Evolutionary conservation across 2,797 vertebrate species (phyloP), one percentile per base, ranked within the genome.

Genomic region (Coluber constrictor): DNA sequence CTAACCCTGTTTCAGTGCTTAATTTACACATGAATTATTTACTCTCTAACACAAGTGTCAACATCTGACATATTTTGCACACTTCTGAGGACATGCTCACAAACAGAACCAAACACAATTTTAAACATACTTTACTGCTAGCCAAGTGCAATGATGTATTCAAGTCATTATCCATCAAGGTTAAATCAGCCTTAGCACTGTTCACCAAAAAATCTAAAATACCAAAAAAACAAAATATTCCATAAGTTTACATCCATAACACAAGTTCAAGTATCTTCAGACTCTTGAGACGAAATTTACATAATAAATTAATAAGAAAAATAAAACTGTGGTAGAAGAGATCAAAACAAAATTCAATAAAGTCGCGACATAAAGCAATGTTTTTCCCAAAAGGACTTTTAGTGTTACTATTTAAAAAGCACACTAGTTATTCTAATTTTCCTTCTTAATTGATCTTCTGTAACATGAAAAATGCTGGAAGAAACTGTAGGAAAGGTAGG

Each of bases 61-160:
- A 56, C 8, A 37, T 37, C 0, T 74, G 70, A 74, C 32, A 37
- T 74, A 37, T 20, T 74, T 74, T 37, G 32, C 32, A 74, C 7
- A 20, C n/a, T 37, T 37, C 7, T 74, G 70, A 37, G 15, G 23
- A 47, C 27, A 51, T 4, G 32, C 23, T 13, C 12, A 74, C 74
- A 89, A 23, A 57, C 20, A 55, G 8, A 54, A 18, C n/a, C 23
- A 16, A 47, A 93, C 29, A 54, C 94, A 23, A 51, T 89, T 83
- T 92, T 95, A 63, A 92, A 98, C 98, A 96, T 98, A 99, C 99
- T 93, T 98, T 98, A 97, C 98, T 98, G 97, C 99, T 99, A 89
- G 99, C 98, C 95, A 99, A 97, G 95, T 99, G 99, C 93, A 99
- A 98, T 79, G 98, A 97, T 1, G 98, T 99, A 96, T 99, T 99